Base-by-base conservation (phyloP, 2,797 vertebrate genomes). In the Psittacula echo region DNA sequence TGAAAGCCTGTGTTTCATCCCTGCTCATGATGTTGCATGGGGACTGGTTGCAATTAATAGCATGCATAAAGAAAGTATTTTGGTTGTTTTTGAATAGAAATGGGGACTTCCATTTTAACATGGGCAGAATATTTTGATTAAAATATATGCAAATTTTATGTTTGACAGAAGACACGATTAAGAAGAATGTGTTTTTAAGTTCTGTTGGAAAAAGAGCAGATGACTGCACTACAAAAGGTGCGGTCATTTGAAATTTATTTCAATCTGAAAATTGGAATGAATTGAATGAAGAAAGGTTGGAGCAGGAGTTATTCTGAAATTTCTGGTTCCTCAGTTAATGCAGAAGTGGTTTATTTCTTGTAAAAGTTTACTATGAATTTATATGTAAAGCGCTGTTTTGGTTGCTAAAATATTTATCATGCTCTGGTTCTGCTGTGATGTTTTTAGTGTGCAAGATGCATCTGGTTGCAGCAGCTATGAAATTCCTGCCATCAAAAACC, bases 401-500 rank as follows among this genome's bases (percentile, higher is more conserved):
- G 12, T 50, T 87, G 50, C 27, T 85, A 64, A 94, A 86, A 51
- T 62, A 37, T 75, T 87, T 60, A 6, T 64, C 10, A 29, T n/a
- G 7, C 14, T 51, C 8, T 56, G 23, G 5, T 65, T 93, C 56
- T 88, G 1, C 19, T 68, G 45, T 76, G 8, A 56, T 95, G 95
- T 94, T 47, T 94, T 67, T 75, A 98, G 98, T 64, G 66, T 76
- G 7, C 94, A 77, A 67, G 97, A 95, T 29, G 21, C 53, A 15
- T 86, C 97, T n/a, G 95, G 93, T 30, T 79, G 72, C 82, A 81
- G 94, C 97, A 80, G 53, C 60, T 87, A 41, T 48, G 95, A 92
- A 8, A 98, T 99, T 32, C 98, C 99, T 22, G 99, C 99, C 9
- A 97, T 99, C 77, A 97, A 89, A 82, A 98, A 98, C 77, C 97